Percentiles rank a stretch among this genome's conserved stretches.
Evolutionary conservation across 1,140 invertebrate species (phyloP).

Genomic region (Melipona quadrifasciata): DNA sequence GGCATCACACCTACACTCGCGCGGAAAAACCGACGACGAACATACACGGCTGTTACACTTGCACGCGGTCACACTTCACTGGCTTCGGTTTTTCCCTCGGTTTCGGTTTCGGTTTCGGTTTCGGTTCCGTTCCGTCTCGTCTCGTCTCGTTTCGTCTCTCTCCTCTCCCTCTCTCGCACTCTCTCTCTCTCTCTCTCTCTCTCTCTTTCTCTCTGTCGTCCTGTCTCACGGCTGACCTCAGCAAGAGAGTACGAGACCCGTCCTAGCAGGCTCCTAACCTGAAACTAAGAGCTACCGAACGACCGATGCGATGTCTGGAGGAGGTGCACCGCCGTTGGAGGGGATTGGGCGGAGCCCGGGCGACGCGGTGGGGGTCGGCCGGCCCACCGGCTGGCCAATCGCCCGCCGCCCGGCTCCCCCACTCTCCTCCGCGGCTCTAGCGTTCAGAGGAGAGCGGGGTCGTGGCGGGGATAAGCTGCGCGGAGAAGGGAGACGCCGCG

Average conservation of each 20-base stretch:
- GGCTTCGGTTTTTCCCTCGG: slow-evolving; percentile 29
- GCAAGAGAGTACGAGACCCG: slow-evolving; percentile 80
- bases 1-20: slow-evolving; percentile 50
- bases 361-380: slow-evolving; percentile 71
- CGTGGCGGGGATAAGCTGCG: slow-evolving; percentile 64
- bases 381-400: slow-evolving; percentile 73
- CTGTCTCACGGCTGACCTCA: slow-evolving; percentile 59
- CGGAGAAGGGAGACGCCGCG: slow-evolving; percentile 64
- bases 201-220: slow-evolving; percentile 6
- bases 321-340: slow-evolving; percentile 74
- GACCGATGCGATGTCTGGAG: slow-evolving; percentile 80
- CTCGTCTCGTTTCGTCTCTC: slow-evolving; percentile 35
- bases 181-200: slow-evolving; percentile 19
- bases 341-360: slow-evolving; percentile 69
- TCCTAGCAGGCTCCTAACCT: slow-evolving; percentile 83
- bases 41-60: slow-evolving; percentile 20
- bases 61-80: slow-evolving; percentile 53
- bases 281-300: slow-evolving; percentile 82
- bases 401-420: slow-evolving; percentile 51
- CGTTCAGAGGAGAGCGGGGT: slow-evolving; percentile 54
- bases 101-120: not conserved
- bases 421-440: slow-evolving; percentile 60
- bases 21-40: slow-evolving; percentile 34
- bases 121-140: slow-evolving; percentile 15
- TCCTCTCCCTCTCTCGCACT: too few relatives aligned